These are phyloP conservation scores for Spodoptera picta DNA, from an alignment of 2,888 invertebrate genomes.

Conservation along the genomic window DNA sequence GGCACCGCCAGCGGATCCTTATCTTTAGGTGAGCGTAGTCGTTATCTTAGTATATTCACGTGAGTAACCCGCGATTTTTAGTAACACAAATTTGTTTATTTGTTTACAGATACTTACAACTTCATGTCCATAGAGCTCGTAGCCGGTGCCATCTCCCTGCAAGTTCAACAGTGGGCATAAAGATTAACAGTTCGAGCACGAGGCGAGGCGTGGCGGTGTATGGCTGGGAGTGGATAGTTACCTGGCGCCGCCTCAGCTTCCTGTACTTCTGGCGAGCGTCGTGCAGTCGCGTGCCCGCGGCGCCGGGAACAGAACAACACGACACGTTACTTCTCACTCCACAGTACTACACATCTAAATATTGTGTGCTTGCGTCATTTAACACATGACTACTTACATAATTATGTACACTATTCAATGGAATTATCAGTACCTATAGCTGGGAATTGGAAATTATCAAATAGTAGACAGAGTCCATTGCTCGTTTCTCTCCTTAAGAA, in stretches of 20 bases:
- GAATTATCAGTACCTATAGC: no score
- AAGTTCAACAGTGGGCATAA: conserved; percentile 89
- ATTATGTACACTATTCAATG: no score
- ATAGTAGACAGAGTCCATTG: no score
- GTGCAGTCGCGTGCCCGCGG: conserved; percentile 47
- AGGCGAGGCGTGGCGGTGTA: not conserved
- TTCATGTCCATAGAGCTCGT: conserved; percentile 92
- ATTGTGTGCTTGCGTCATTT: conserved; percentile 3
- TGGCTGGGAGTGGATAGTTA: conserved; percentile 82
- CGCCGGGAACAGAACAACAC: conserved; percentile 55
- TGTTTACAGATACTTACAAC: conserved; percentile 88
- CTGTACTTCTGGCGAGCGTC: conserved; percentile 92
- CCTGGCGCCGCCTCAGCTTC: conserved; percentile 94
- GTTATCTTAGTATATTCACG: no score
- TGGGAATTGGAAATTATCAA: no score
- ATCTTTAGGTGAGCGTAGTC: no score
- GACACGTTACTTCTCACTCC: conserved; percentile 54
- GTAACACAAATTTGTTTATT: not conserved
- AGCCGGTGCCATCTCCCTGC: conserved; percentile 94
- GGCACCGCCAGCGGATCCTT: no score
- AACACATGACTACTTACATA: not conserved
- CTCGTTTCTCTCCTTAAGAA: no score
- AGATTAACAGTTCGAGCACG: conserved; percentile 75
- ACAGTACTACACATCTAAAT: not conserved
- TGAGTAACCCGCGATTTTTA: no score